Evolutionary conservation across 2,888 invertebrate genomes (phyloP), one percentile per base, ranked within the genome.

Genomic region (Dynastes grantii): DNA sequence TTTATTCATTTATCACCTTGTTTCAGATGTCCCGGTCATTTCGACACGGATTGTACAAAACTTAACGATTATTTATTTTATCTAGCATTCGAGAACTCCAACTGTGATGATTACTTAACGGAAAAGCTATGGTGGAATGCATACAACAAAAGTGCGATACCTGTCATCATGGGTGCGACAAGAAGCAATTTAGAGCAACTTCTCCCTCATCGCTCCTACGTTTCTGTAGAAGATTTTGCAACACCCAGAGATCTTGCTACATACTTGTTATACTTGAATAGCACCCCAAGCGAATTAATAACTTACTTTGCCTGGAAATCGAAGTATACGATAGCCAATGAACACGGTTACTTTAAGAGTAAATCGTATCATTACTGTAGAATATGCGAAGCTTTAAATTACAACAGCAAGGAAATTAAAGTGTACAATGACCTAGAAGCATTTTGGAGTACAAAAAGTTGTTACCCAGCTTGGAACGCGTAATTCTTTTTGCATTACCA

Each of bases 91-190:
- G 95, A 95, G 86, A 94, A 94, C 84, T 91, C 93, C 0, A 91
- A 92, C 82, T 95, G 95, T 84, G 89, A 89, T 5, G 92, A 94
- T 84, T 95, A 95, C 83, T 87, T 94, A 65, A 94, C 94, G 0
- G 94, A 95, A 84, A 95, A 95, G 85, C 85, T 91, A 0, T 94
- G 92, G 88, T 92, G 93, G 90, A 91, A 94, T 82, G 93, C 92
- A 0, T 93, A 91, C 82, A 84, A 87, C 1, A 93, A 93, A 85
- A 90, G 91, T 16, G 89, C 93, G 0, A 91, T 94, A 45, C 94
- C 94, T 0, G 87, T 94, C 2, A 92, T 94, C 58, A 91, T 93
- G 90, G 94, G 94, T 0, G 90, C 92, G 2, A 85, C 90, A 1
- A 85, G 82, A 55, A 79, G 76, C 67, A 86, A 89, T 84, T 89